Evolutionary conservation across 2,113 vertebrate genomes (phyloP).

Genomic region (Perognathus longimembris): DNA sequence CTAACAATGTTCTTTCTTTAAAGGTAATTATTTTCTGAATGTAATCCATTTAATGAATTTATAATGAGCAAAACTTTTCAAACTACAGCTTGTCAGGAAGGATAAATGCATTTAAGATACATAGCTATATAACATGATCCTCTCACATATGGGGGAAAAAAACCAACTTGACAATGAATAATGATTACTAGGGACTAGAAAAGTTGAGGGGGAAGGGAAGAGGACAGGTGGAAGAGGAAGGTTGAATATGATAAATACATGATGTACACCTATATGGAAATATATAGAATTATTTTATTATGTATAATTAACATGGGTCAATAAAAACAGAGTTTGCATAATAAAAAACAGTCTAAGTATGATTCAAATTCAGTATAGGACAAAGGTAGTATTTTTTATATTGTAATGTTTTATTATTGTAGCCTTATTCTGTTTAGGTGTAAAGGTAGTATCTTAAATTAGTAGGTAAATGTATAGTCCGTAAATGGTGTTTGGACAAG

Average conservation of each 20-base stretch:
- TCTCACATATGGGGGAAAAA: background rate
- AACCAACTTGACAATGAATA: background rate
- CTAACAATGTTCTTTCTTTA: background rate
- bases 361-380: background rate
- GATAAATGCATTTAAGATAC: background rate
- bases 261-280: background rate
- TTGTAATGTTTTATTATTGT: no score
- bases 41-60: background rate
- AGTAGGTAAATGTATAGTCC: background rate
- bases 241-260: background rate
- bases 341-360: background rate
- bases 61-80: background rate
- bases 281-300: background rate
- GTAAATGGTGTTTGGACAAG: background rate
- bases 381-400: background rate
- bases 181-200: background rate
- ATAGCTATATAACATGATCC: background rate
- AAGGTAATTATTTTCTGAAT: background rate
- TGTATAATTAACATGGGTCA: background rate
- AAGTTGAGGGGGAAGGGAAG: no score
- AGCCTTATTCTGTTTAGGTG: no score
- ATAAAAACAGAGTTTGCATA: background rate
- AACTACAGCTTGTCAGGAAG: background rate
- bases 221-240: background rate
- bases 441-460: background rate